Base-by-base conservation (phyloP, 1,140 invertebrate genomes). In the Sinonovacula constricta region DNA sequence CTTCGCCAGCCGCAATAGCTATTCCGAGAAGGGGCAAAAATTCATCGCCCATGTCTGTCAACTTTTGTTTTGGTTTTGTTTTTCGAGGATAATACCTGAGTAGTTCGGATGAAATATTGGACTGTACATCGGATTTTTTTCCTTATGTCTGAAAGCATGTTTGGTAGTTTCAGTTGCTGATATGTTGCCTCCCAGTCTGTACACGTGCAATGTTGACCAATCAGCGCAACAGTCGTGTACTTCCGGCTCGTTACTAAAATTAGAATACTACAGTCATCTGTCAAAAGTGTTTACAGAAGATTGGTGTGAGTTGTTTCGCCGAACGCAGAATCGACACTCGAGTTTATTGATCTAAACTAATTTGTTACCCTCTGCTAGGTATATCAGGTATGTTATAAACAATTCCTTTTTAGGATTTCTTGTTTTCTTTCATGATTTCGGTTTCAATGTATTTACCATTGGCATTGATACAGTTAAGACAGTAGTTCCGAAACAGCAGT, bases 11-110 rank as follows among this genome's bases (percentile, higher is more conserved):
- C 56, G 54, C 26, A 10, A 83, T 14, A 51, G 77, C 71, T 33
- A 84, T 68, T 14, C 72, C 81, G 57, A 84, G 75, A 26, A 85
- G 63, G 7, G 81, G 81, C 31, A 83, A 53, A 10, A 82, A n/a
- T 39, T 84, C 82, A n/a, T 83, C 83, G n/a, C n/a, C n/a, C n/a
- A n/a, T n/a, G n/a, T 84, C 83, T 24, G 78, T 80, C 83, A 84
- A 82, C 67, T 24, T 78, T 33, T 28, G n/a, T 31, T 18, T 34
- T 54, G 53, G n/a, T 65, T 63, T 72, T 3, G n/a, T 54, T 56
- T 18, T 12, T 56, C 34, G n/a, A 57, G 59, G n/a, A 31, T 33
- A 70, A 26, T n/a, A n/a, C n/a, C n/a, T n/a, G n/a, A n/a, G n/a
- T n/a, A n/a, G n/a, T n/a, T n/a, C n/a, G n/a, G n/a, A n/a, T n/a